Conservation (phyloP, 2,113 vertebrate species). For the Xenopus tropicalis region UCB_Xtro_10.0 CM004444.2:136189001-136189500, state of each 20-base stretch:
- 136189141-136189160: slow-evolving; percentile 5
- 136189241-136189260: slow-evolving; percentile 24
- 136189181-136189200: not conserved
- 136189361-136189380: slow-evolving; percentile 45
- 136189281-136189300: slow-evolving; percentile 51
- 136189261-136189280: slow-evolving; percentile 41
- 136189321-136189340: slow-evolving; percentile 76
- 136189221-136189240: slow-evolving; percentile 14
- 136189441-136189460: slow-evolving; percentile 80
- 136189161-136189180: slow-evolving; percentile 14
- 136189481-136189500: slow-evolving; percentile 86
- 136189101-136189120: too few relatives aligned
- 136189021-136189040: too few relatives aligned
- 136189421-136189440: slow-evolving; percentile 75
- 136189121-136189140: not conserved
- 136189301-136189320: slow-evolving; percentile 48
- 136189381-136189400: slow-evolving; percentile 60
- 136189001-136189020: too few relatives aligned
- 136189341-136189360: slow-evolving; percentile 66
- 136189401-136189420: slow-evolving; percentile 72
- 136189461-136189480: slow-evolving; percentile 82
- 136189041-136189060: too few relatives aligned
- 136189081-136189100: too few relatives aligned
- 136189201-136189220: slow-evolving; percentile 4
- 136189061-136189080: too few relatives aligned